Conservation (phyloP, 2,888 invertebrate species). For the Hemicrepidius hirtus region DNA sequence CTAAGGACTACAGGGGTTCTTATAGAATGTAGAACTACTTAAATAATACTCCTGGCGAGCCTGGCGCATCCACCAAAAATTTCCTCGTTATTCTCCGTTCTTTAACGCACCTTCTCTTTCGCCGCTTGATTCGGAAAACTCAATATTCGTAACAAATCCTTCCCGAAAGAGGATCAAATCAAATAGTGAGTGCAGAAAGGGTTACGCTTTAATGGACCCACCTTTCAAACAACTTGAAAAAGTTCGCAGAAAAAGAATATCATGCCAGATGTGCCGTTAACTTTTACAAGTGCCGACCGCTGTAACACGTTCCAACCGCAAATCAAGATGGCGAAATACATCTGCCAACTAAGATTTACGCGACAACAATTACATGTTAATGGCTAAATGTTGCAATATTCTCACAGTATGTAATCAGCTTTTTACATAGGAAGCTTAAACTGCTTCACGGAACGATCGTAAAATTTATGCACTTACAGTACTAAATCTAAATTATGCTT, state of each 20-base stretch:
- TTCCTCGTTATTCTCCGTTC: constrained; percentile 4
- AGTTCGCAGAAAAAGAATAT: constrained; percentile 14
- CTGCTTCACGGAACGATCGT: constrained; percentile 6
- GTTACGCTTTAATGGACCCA: constrained; percentile 24
- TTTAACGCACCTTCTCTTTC: constrained; percentile 18
- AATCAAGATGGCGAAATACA: constrained; percentile 30
- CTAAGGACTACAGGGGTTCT: constrained; percentile 55
- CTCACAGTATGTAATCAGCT: constrained; percentile 10
- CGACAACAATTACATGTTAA: constrained; percentile 28
- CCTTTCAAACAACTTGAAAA: constrained; percentile 11
- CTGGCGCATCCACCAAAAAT: constrained; percentile 29
- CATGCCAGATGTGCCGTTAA: constrained; percentile 20
- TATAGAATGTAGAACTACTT: constrained; percentile 47
- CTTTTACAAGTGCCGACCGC: constrained; percentile 7
- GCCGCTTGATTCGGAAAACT: constrained; percentile 22
- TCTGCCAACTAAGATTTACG: constrained; percentile 28
- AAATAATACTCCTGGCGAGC: constrained; percentile 50
- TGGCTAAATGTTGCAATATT: constrained; percentile 12
- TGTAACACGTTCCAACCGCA: constrained; percentile 24
- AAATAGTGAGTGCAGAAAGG: constrained; percentile 15
- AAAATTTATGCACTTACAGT: constrained; percentile 13
- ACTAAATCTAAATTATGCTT: constrained; percentile 14
- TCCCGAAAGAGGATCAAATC: constrained; percentile 1
- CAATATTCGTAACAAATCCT: constrained; percentile 37
- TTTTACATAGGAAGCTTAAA: constrained; percentile 11